Evolutionary conservation across 2,888 invertebrate genomes (phyloP).

Genomic region (Timandra comae): DNA sequence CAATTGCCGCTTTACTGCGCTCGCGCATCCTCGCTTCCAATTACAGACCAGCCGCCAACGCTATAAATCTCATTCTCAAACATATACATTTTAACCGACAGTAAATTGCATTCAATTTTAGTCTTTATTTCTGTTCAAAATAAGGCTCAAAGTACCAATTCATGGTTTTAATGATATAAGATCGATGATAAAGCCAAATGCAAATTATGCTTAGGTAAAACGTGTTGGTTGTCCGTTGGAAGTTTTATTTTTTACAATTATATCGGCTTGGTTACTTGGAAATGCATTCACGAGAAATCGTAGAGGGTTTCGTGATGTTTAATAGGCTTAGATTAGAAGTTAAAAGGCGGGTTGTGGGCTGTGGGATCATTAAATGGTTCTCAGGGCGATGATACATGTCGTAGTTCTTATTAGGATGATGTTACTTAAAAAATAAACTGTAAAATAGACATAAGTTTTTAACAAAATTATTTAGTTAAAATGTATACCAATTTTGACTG

Average conservation of each 20-base stretch:
- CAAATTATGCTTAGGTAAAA: slow-evolving; percentile 75
- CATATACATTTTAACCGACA: too few species aligned
- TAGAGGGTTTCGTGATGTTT: slow-evolving; percentile 67
- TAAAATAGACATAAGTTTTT: neutral
- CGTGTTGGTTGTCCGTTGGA: slow-evolving; percentile 69
- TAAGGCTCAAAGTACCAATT: too few species aligned
- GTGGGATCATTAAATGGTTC: slow-evolving; percentile 55
- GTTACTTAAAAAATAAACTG: slow-evolving; percentile 10
- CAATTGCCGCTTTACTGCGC: slow-evolving; percentile 74
- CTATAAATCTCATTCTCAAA: slow-evolving; percentile 48
- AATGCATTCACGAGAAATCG: slow-evolving; percentile 71
- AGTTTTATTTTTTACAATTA: slow-evolving; percentile 75
- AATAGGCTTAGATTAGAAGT: slow-evolving; percentile 75
- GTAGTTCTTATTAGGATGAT: slow-evolving; percentile 44
- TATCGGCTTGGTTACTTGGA: slow-evolving; percentile 72
- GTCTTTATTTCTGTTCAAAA: too few species aligned
- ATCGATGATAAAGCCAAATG: slow-evolving; percentile 35
- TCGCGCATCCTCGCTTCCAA: slow-evolving; percentile 75
- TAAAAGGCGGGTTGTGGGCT: slow-evolving; percentile 60
- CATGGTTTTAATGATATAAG: too few species aligned
- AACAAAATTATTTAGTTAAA: too few species aligned
- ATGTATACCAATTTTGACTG: neutral
- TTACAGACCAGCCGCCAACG: slow-evolving; percentile 72
- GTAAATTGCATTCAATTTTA: too few species aligned
- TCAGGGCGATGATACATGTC: slow-evolving; percentile 44